Evolutionary conservation across 2,797 vertebrate genomes (phyloP), one percentile per base, ranked within the genome.

Genomic region (Buphagus erythrorhynchus): DNA sequence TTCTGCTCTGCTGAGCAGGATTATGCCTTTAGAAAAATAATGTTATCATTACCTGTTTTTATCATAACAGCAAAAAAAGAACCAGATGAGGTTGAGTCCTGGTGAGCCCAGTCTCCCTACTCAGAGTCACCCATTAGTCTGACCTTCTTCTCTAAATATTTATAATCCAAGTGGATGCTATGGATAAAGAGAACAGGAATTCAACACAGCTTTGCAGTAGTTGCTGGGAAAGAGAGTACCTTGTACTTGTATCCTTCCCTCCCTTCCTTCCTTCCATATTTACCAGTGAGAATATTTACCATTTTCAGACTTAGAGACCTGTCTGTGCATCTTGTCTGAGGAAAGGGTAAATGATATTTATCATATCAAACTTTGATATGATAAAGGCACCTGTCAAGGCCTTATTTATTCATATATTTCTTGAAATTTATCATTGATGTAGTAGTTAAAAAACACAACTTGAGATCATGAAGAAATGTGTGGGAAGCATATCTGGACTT

Each of bases 401-500:
- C 46, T 79, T 45, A 49, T 79, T 90, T 73, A 20, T 79, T 90
- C 3, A 36, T 57, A 28, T 36, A 61, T 71, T 65, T 74, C 45
- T 85, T 86, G 54, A 96, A 91, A 85, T 75, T 52, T 68, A n/a
- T 86, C 13, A 51, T 20, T 88, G 33, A 62, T 51, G 19, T 40
- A 67, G 57, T 82, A 91, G 78, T 91, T 87, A 87, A 87, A 91
- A 87, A 92, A 9, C n/a, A 72, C n/a, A 75, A 77, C 57, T 72
- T 58, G 38, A 68, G 81, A 94, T 82, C 61, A 72, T 35, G 58
- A 91, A 85, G 75, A 86, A 91, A 81, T 68, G 51, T 90, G 85
- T 88, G 91, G 89, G 91, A 94, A 94, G 58, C 5, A 1, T 95
- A 91, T 88, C 89, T 94, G 91, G 94, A 88, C 65, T 91, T 90